phyloP scores from a whole-genome alignment of 2,888 invertebrate genomes.

The Stenoptilia bipunctidactyla region DNA sequence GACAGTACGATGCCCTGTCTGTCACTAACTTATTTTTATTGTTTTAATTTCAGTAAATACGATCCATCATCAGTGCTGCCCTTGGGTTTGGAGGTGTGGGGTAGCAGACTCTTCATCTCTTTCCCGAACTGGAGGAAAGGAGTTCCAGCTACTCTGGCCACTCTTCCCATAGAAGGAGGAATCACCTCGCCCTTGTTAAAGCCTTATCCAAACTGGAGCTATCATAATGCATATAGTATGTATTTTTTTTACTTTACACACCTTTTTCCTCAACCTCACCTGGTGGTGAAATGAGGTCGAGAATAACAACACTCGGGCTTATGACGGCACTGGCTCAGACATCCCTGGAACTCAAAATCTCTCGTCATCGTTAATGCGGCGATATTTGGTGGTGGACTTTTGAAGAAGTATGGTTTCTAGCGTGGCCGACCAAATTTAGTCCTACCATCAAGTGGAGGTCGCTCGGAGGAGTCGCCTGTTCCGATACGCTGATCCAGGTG shows the following conservation, averaged over 20 bases:
- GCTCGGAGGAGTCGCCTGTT: too few relatives aligned
- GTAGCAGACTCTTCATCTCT: conserved; percentile 78
- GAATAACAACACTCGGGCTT: not conserved
- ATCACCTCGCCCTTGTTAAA: conserved; percentile 70
- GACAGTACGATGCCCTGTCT: too few relatives aligned
- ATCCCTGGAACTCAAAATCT: not conserved
- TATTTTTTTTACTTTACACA: conserved; percentile 6
- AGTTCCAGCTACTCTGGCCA: conserved; percentile 80
- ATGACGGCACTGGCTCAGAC: not conserved
- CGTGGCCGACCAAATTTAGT: too few relatives aligned
- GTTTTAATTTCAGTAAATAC: conserved; percentile 54
- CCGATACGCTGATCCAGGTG: too few relatives aligned
- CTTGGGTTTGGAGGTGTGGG: conserved; percentile 79
- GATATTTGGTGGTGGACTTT: too few relatives aligned
- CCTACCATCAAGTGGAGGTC: too few relatives aligned
- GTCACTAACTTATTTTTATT: too few relatives aligned
- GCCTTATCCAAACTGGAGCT: conserved; percentile 84
- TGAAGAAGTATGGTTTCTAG: too few relatives aligned
- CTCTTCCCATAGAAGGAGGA: conserved; percentile 72
- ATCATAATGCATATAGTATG: conserved; percentile 71
- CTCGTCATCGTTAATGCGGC: too few relatives aligned
- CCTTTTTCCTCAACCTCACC: too few relatives aligned
- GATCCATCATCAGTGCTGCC: conserved; percentile 81
- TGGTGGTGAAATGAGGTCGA: too few relatives aligned
- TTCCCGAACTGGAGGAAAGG: conserved; percentile 83